These are phyloP conservation scores for Tanytarsus gracilentus DNA, from an alignment of 2,888 invertebrate genomes.

Conservation along the genomic window DNA sequence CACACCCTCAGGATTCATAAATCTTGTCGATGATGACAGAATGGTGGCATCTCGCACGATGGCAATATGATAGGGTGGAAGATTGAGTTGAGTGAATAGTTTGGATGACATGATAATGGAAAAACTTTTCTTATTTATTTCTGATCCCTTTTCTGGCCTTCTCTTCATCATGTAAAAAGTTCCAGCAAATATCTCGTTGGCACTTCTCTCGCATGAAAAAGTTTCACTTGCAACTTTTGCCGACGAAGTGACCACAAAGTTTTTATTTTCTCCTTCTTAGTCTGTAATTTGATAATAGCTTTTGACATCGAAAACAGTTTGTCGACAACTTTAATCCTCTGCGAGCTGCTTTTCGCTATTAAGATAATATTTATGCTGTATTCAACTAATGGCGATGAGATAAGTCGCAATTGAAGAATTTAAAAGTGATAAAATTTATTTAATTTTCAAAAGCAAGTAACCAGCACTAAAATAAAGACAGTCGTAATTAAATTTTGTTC, in stretches of 20 bases:
- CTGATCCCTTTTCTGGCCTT: background rate
- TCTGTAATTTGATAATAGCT: background rate
- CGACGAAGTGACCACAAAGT: background rate
- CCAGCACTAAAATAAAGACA: too few species aligned
- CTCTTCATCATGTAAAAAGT: background rate
- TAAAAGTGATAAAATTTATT: too few species aligned
- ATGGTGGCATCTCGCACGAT: background rate
- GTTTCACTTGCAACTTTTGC: too few species aligned
- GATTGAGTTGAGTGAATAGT: constrained; percentile 11
- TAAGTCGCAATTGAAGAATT: too few species aligned
- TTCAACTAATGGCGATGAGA: too few species aligned
- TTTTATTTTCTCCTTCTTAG: background rate
- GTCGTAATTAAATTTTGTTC: too few species aligned
- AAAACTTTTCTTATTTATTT: constrained; percentile 24
- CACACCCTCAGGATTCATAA: constrained; percentile 1
- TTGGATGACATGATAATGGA: constrained; percentile 21
- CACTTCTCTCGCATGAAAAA: background rate
- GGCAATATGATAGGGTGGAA: background rate
- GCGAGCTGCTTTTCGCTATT: too few species aligned
- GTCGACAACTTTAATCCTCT: too few species aligned
- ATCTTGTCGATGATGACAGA: constrained; percentile 1
- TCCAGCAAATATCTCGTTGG: too few species aligned
- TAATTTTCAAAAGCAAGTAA: too few species aligned
- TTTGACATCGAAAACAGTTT: background rate
- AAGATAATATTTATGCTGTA: too few species aligned